Conservation (phyloP, 1,140 invertebrate genomes). For the Conus betulinus region DNA sequence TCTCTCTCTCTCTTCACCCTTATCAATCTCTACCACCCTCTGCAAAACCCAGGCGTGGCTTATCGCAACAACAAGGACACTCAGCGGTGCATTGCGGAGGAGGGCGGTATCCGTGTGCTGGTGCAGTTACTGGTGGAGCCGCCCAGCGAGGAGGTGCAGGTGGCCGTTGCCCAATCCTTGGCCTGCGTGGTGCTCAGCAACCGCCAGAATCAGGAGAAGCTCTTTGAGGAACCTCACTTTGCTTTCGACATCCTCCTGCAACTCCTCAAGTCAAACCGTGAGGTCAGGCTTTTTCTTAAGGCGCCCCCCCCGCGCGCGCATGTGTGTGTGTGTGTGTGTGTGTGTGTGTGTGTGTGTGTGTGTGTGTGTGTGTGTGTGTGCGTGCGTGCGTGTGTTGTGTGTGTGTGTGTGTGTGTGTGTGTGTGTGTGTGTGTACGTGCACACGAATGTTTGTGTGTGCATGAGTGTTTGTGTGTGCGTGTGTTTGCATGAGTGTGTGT, state of each 20-base stretch:
- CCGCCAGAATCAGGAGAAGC: slow-evolving; percentile 68
- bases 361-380: too few relatives aligned
- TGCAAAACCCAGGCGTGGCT: slow-evolving; percentile 65
- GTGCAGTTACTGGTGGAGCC: slow-evolving; percentile 66
- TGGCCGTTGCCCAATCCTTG: slow-evolving; percentile 72
- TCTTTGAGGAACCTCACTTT: slow-evolving; percentile 65
- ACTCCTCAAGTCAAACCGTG: slow-evolving; percentile 30
- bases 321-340: too few relatives aligned
- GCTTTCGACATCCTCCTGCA: slow-evolving; percentile 68
- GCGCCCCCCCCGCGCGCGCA: too few relatives aligned
- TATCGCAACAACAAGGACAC: slow-evolving; percentile 72
- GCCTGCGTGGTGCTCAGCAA: slow-evolving; percentile 73
- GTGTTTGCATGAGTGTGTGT: too few relatives aligned
- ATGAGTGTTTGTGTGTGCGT: too few relatives aligned
- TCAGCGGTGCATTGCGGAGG: slow-evolving; percentile 73
- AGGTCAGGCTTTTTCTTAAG: not conserved
- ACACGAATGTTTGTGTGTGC: too few relatives aligned
- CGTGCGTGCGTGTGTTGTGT: too few relatives aligned
- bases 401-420: too few relatives aligned
- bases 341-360: too few relatives aligned
- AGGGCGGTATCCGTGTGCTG: slow-evolving; percentile 67
- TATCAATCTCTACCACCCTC: too few relatives aligned
- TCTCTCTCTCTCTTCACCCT: too few relatives aligned
- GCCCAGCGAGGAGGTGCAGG: slow-evolving; percentile 69
- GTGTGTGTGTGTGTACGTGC: too few relatives aligned